Percentiles rank a stretch among this genome's conserved stretches.
Conservation (phyloP, 2,113 vertebrate species). For the Microcebus murinus region DNA sequence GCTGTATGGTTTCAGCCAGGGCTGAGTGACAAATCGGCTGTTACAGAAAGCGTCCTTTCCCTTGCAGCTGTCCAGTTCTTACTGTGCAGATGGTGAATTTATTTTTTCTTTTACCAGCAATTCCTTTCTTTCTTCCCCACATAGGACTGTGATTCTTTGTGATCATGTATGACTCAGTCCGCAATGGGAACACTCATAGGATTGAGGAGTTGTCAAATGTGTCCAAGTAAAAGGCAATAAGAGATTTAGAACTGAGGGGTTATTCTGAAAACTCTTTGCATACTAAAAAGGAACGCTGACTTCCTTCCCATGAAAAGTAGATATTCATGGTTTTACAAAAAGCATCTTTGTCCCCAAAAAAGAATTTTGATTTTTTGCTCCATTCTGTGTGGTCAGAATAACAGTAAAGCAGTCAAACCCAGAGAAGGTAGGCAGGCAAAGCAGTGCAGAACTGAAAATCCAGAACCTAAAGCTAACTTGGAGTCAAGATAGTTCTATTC, state of each 20-base stretch:
- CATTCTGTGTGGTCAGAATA: slow-evolving; percentile 58
- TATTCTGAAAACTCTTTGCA: slow-evolving; percentile 33
- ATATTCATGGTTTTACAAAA: slow-evolving; percentile 67
- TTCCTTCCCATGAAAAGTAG: slow-evolving; percentile 67
- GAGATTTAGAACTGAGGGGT: background rate
- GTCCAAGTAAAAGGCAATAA: slow-evolving; percentile 25
- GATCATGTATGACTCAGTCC: slow-evolving; percentile 66
- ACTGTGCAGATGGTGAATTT: slow-evolving; percentile 61
- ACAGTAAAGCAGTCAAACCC: slow-evolving; percentile 27
- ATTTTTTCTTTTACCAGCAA: slow-evolving; percentile 51
- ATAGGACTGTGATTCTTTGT: slow-evolving; percentile 68
- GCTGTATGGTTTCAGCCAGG: slow-evolving; percentile 13
- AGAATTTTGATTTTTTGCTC: slow-evolving; percentile 52
- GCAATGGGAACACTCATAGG: slow-evolving; percentile 43
- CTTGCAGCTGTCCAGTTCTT: slow-evolving; percentile 62
- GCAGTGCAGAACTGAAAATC: background rate
- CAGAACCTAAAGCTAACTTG: background rate
- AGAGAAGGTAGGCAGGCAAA: background rate
- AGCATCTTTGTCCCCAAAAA: slow-evolving; percentile 71
- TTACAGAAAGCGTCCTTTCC: background rate
- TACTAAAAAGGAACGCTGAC: slow-evolving; percentile 47
- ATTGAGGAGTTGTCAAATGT: slow-evolving; percentile 50
- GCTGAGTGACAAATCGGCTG: slow-evolving; percentile 39
- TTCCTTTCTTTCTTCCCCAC: slow-evolving; percentile 58
- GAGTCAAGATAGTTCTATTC: background rate